Conservation (phyloP, 2,113 vertebrate species). For the Petrocephalus zakoni region DNA sequence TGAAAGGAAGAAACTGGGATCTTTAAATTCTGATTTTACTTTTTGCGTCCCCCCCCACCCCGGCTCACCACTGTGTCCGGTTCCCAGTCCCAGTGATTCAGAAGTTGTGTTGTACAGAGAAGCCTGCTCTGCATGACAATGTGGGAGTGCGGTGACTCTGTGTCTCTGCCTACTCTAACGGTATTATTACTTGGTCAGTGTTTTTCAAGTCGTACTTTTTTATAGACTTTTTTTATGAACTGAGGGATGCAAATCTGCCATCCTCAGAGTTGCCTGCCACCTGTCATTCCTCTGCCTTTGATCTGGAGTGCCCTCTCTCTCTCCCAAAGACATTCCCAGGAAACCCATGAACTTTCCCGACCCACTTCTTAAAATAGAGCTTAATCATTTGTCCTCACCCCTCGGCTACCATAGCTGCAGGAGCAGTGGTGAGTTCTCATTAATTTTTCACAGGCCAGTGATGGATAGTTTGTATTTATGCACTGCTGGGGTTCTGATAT, state of each 20-base stretch:
- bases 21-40: background rate
- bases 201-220: background rate
- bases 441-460: constrained; percentile 79
- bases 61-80: background rate
- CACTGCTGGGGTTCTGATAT: constrained; percentile 82
- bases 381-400: constrained; percentile 43
- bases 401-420: constrained; percentile 49
- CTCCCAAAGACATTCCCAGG: constrained; percentile 25
- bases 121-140: background rate
- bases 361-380: constrained; percentile 39
- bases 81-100: background rate
- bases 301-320: constrained; percentile 27
- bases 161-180: background rate
- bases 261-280: background rate
- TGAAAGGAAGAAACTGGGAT: background rate
- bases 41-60: background rate
- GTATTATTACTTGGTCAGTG: background rate
- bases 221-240: background rate
- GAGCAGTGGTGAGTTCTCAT: constrained; percentile 67
- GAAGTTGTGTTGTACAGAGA: background rate
- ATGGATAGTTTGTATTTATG: constrained; percentile 89
- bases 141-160: background rate
- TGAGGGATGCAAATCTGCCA: constrained; percentile 8
- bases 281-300: constrained; percentile 26
- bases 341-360: constrained; percentile 34